phyloP scores from a whole-genome alignment of 2,113 vertebrate genomes.

The Promerops cafer region DNA sequence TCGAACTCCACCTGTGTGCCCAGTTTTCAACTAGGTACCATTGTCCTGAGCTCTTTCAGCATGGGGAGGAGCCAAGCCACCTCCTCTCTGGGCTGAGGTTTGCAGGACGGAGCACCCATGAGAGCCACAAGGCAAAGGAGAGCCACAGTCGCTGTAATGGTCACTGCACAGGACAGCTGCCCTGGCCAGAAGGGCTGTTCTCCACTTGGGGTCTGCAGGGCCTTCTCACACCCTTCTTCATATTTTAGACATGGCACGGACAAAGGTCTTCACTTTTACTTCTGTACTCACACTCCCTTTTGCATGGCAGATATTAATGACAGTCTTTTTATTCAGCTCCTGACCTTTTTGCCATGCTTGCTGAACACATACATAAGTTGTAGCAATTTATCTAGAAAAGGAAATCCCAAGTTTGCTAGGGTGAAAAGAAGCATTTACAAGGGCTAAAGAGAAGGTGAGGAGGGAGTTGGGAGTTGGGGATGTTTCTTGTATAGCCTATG shows the following conservation, averaged over 20 bases:
- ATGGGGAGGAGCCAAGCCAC: not conserved
- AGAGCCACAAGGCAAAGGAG: not conserved
- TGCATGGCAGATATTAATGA: not conserved
- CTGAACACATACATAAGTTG: not conserved
- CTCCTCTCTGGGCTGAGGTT: not conserved
- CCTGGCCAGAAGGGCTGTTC: not conserved
- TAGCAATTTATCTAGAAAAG: not conserved
- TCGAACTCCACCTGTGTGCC: not conserved
- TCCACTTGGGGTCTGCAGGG: rapidly evolving
- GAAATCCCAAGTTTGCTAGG: not conserved
- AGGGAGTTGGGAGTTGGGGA: not conserved
- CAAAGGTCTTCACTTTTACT: not conserved
- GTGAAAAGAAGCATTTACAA: not conserved
- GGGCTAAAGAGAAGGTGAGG: not conserved
- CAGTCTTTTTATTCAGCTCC: not conserved
- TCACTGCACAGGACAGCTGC: not conserved
- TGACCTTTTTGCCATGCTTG: not conserved
- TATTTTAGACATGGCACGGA: not conserved
- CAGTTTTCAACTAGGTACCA: not conserved
- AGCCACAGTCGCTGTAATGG: not conserved
- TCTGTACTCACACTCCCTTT: not conserved
- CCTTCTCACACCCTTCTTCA: not conserved
- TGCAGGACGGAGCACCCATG: not conserved
- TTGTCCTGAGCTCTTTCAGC: not conserved
- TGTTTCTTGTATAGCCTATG: not conserved